Evolutionary conservation across 2,797 vertebrate genomes (phyloP).

Genomic region (Chiloscyllium punctatum): DNA sequence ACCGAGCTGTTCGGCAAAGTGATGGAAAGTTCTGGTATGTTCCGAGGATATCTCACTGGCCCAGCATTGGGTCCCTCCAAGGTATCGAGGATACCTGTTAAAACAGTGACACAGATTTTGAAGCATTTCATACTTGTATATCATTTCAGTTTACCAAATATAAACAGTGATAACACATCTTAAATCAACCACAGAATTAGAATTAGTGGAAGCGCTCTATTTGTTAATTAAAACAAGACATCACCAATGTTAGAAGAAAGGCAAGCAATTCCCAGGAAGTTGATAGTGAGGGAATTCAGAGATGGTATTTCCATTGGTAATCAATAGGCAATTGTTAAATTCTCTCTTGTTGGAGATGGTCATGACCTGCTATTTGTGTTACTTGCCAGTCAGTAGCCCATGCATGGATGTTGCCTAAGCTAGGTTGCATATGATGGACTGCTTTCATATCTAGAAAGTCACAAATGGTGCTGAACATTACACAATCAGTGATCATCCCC

Average conservation of each 20-base stretch:
- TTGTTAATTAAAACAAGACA: not conserved
- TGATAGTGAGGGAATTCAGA: too few relatives aligned
- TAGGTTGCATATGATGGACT: too few relatives aligned
- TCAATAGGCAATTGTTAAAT: too few relatives aligned
- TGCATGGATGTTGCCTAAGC: too few relatives aligned
- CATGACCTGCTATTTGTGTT: too few relatives aligned
- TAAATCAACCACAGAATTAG: not conserved
- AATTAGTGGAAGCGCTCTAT: not conserved
- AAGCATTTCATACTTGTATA: not conserved
- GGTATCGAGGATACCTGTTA: slow-evolving; percentile 79
- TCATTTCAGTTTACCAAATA: not conserved
- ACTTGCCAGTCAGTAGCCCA: too few relatives aligned
- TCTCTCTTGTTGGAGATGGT: too few relatives aligned
- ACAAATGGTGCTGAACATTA: too few relatives aligned
- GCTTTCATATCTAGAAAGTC: too few relatives aligned
- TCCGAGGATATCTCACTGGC: slow-evolving; percentile 82
- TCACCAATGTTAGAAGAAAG: not conserved
- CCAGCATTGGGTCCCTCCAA: slow-evolving; percentile 75
- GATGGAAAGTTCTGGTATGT: slow-evolving; percentile 63
- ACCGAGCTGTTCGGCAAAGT: slow-evolving; percentile 64
- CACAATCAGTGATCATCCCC: too few relatives aligned
- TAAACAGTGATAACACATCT: too few relatives aligned
- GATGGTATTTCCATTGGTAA: too few relatives aligned
- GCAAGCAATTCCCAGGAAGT: not conserved
- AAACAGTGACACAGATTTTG: slow-evolving; percentile 40